phyloP scores from a whole-genome alignment of 2,888 invertebrate species.

The Podotricha telesiphe region DNA sequence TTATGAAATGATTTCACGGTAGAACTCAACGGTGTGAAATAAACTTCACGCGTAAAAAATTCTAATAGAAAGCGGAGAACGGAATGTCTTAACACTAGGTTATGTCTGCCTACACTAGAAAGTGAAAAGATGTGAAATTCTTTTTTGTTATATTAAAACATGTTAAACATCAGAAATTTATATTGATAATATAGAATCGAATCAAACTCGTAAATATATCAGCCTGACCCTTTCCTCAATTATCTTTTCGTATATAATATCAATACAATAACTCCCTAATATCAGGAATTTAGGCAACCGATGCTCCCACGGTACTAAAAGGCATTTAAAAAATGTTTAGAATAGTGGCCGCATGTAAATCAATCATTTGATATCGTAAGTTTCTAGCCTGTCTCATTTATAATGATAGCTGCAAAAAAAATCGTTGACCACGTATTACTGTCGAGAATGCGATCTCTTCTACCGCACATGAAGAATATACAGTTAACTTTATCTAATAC shows the following conservation, averaged over 20 bases:
- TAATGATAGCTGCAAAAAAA: constrained; percentile 45
- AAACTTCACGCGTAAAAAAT: too few species aligned
- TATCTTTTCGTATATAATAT: neutral
- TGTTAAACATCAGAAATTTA: too few species aligned
- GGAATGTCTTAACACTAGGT: too few species aligned
- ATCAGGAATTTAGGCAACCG: neutral
- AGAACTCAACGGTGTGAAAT: too few species aligned
- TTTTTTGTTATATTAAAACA: too few species aligned
- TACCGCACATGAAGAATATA: constrained; percentile 41
- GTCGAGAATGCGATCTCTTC: constrained; percentile 35
- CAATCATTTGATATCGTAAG: constrained; percentile 42
- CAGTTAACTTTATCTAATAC: constrained; percentile 38
- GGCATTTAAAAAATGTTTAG: constrained; percentile 6
- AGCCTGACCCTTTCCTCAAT: neutral
- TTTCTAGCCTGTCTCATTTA: constrained; percentile 43
- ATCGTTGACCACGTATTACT: constrained; percentile 38
- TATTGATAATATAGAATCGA: too few species aligned
- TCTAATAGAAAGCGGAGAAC: too few species aligned
- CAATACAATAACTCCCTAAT: neutral
- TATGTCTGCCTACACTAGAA: too few species aligned
- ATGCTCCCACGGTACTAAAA: constrained; percentile 22
- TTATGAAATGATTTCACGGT: too few species aligned
- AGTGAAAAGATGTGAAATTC: too few species aligned
- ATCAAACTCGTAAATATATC: neutral
- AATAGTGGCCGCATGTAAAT: constrained; percentile 38